Base-by-base conservation (phyloP, 1,140 invertebrate species). In the Drosophila asahinai region DNA sequence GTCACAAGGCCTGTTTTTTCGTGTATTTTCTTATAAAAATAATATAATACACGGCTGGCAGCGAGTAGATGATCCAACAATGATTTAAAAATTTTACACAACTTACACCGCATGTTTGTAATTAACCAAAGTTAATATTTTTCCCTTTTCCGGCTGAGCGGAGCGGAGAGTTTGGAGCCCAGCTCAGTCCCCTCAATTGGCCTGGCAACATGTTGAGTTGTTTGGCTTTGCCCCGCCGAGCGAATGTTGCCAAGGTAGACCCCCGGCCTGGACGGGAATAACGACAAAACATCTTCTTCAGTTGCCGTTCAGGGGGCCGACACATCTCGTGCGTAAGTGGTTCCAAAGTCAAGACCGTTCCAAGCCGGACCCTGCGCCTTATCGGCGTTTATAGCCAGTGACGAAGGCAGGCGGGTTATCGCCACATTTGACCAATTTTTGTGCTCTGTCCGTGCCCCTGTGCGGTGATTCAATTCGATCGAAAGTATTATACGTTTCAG, bases 181-280 rank as follows among this genome's bases (percentile, higher is more conserved):
- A 27, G n/a, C n/a, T 14, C 43, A 22, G 40, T 19, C 52, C 22
- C 33, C 5, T 78, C 60, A 80, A 80, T 87, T 84, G 65, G 66
- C 84, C 62, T 89, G 86, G 86, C 86, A 90, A 89, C 84, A 68
- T 84, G 79, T 84, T 74, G 76, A 59, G 11, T 72, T 58, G 78
- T 75, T 80, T 80, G 57, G 9, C 11, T 58, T 79, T 9, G 17
- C 11, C 17, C 19, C 38, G 17, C 45, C 33, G 30, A 38, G 45
- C 45, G 33, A 48, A 78, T 66, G 81, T 66, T 77, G 84, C 77
- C 49, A 77, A 57, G 82, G 70, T 59, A 60, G 75, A 51, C 27
- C 55, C 55, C 55, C 57, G 33, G 33, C 33, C 9, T 40, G 19
- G 14, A 9, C 11, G 15, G 36, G 58, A 55, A 49, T 74, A 74